These are phyloP conservation scores for Mastacembelus armatus DNA, from an alignment of 2,797 vertebrate species.

Conservation along the genomic window DNA sequence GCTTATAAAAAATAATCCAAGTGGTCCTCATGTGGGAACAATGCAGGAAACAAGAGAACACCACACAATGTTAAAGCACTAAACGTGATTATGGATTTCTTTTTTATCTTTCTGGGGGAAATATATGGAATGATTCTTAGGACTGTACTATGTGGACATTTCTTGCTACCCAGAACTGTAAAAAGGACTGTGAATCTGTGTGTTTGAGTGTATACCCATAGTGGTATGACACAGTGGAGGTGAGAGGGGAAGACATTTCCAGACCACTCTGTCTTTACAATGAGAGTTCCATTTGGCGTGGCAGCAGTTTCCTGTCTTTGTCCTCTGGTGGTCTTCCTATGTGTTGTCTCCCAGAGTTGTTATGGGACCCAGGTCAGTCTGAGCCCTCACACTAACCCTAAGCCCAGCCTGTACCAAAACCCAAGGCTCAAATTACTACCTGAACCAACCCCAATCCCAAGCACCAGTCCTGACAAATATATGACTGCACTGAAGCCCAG, in stretches of 20 bases:
- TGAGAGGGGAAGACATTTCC: conserved; percentile 47
- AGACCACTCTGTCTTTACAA: conserved; percentile 83
- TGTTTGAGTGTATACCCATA: conserved; percentile 21
- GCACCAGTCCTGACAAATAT: conserved; percentile 2
- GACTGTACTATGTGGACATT: conserved; percentile 10
- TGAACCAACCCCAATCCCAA: conserved; percentile 14
- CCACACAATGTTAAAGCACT: not conserved
- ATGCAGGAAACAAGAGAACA: conserved; percentile 22
- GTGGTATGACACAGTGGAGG: conserved; percentile 45
- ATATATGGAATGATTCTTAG: conserved; percentile 1
- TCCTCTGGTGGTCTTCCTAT: conserved; percentile 91
- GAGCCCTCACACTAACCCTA: conserved; percentile 28
- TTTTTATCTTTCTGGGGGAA: conserved; percentile 14
- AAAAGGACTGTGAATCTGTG: conserved; percentile 8
- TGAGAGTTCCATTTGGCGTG: conserved; percentile 88
- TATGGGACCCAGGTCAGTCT: conserved; percentile 77
- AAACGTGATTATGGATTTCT: conserved; percentile 21
- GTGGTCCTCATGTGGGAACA: not conserved
- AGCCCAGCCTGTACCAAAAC: conserved; percentile 23
- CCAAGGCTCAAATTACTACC: conserved; percentile 8
- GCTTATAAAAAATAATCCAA: not conserved
- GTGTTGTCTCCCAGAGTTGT: conserved; percentile 89
- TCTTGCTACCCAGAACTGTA: not conserved
- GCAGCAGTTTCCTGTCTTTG: conserved; percentile 84
- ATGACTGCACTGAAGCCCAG: conserved; percentile 1